Evolutionary conservation across 2,797 vertebrate genomes (phyloP), one percentile per base, ranked within the genome.

Genomic region (Tauraco hartlaubi): DNA sequence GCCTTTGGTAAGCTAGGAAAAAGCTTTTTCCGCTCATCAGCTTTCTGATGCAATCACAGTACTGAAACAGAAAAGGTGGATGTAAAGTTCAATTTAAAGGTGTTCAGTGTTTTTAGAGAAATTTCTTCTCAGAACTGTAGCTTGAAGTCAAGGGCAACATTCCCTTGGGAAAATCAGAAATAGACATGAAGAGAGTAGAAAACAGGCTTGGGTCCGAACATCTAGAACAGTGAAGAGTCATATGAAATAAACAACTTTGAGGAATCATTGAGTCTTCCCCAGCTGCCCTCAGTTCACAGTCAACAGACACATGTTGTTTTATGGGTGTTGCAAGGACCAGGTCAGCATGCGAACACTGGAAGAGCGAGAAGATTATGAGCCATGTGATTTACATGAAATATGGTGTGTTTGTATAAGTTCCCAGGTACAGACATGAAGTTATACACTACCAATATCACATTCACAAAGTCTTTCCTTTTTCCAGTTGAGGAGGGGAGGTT

Each of bases 231-330:
- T 11, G 21, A 71, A 59, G 26, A 35, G 5, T 33, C 6, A 11
- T 16, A 44, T 55, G 48, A 61, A 74, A 68, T 4, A 39, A 61
- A 31, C 17, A 59, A 52, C 6, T 26, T 16, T 20, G 28, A 59
- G 61, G 5, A 33, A 31, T 21, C 26, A n/a, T 4, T 0, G 5
- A 7, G 43, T 18, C n/a, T n/a, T 88, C 31, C 39, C 26, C 58
- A 33, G 68, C 31, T 59, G 58, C 22, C 55, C 18, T 28, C n/a
- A 41, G 49, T 43, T 79, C 58, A 37, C 16, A 15, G 16, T 16
- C 35, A 54, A 9, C 2, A 0, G 23, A 29, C 20, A 33, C 0
- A 0, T 21, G 4, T 11, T 56, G 15, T 5, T 88, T 74, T 52
- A 35, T 2, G 4, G 29, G 25, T n/a, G 10, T 54, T 44, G 14